Evolutionary conservation across 2,888 invertebrate genomes (phyloP).

Genomic region (Ptilodon capucinus): DNA sequence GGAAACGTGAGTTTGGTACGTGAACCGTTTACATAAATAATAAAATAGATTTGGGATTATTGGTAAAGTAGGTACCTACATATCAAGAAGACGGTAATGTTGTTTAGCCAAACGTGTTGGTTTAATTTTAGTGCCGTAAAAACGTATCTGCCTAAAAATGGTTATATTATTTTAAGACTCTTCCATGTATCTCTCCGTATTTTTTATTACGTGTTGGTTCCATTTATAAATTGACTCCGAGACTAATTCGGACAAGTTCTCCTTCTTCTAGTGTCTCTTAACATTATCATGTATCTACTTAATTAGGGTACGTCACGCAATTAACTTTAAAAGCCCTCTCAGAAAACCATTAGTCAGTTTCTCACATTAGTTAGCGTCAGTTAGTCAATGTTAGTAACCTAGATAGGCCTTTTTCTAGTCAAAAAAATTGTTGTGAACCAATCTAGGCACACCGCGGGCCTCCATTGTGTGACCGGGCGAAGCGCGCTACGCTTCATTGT

Average conservation of each 20-base stretch:
- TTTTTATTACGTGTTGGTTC: conserved; percentile 9
- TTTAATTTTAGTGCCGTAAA: no score
- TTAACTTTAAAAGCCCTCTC: conserved; percentile 9
- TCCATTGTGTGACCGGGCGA: conserved; percentile 1
- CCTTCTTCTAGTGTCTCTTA: no score
- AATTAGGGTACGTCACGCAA: conserved; percentile 1
- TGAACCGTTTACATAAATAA: not conserved
- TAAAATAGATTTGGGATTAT: not conserved
- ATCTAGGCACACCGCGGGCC: conserved; percentile 1
- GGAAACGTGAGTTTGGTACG: not conserved
- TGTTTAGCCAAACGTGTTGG: not conserved
- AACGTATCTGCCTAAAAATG: not conserved
- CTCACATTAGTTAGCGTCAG: conserved; percentile 7
- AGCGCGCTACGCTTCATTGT: conserved; percentile 6
- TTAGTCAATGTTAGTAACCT: conserved; percentile 12
- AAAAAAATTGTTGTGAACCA: conserved; percentile 10
- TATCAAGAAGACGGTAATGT: no score
- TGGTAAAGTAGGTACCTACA: not conserved
- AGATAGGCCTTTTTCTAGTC: conserved; percentile 23
- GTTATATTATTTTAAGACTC: not conserved
- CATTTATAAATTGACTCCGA: conserved; percentile 11
- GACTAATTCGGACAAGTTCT: conserved; percentile 9
- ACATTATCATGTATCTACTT: not conserved
- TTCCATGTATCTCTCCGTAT: not conserved
- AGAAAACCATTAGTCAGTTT: conserved; percentile 4